phyloP scores from a whole-genome alignment of 92 coral and sea anemone species.

The Palythoa heliodiscus region DNA sequence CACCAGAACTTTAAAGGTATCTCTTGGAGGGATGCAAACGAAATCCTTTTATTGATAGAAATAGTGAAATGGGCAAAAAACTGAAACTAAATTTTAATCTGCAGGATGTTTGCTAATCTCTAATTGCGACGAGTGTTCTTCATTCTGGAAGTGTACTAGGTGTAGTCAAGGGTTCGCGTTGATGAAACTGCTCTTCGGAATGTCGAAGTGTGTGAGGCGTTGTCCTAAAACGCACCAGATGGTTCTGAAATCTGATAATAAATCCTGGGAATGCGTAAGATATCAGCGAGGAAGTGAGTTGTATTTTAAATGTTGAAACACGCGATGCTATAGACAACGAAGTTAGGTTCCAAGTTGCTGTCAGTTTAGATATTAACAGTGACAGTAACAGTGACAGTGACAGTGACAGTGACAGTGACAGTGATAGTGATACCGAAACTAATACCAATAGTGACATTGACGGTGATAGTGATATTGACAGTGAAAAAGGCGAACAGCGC shows the following conservation, averaged over 20 bases:
- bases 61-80: too few relatives aligned
- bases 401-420: not conserved
- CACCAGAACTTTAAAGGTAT: too few relatives aligned
- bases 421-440: not conserved
- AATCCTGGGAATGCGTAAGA: slow-evolving; percentile 8
- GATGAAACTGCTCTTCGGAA: not conserved
- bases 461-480: not conserved
- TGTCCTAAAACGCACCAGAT: slow-evolving; percentile 3
- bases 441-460: not conserved
- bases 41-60: too few relatives aligned
- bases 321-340: not conserved
- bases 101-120: not conserved
- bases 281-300: not conserved
- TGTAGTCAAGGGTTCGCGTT: slow-evolving; percentile 18
- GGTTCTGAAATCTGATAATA: slow-evolving; percentile 3
- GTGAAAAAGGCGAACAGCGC: too few relatives aligned
- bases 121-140: slow-evolving; percentile 19
- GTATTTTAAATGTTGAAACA: not conserved
- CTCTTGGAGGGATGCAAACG: not conserved
- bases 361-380: not conserved
- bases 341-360: too few relatives aligned
- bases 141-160: not conserved
- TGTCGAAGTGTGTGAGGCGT: not conserved
- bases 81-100: not conserved
- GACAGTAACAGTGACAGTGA: not conserved